These are phyloP conservation scores for Natator depressus DNA, from an alignment of 2,113 vertebrate species.

Conservation along the genomic window DNA sequence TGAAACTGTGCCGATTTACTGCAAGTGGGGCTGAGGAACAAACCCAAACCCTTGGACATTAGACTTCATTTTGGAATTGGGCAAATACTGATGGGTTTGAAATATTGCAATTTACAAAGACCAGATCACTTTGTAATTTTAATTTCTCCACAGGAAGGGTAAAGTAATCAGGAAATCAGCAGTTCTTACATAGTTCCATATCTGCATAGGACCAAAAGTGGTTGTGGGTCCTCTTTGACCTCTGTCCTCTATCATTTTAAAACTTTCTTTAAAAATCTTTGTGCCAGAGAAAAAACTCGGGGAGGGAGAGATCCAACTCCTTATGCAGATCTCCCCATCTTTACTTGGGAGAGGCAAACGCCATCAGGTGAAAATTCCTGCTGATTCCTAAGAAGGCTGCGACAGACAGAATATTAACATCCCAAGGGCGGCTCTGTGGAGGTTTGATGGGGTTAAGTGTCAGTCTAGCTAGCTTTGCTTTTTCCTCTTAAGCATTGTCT, in stretches of 20 bases:
- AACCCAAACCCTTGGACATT: not conserved
- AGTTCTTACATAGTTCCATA: not conserved
- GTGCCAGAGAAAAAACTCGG: not conserved
- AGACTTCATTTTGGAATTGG: not conserved
- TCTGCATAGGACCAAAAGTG: not conserved
- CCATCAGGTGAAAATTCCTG: not conserved
- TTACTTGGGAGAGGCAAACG: not conserved
- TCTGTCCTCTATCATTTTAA: not conserved
- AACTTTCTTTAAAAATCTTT: not conserved
- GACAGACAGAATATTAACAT: constrained; percentile 13
- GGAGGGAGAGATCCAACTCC: not conserved
- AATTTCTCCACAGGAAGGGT: not conserved
- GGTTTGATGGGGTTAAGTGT: not conserved
- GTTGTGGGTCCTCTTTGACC: not conserved
- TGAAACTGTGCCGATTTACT: not conserved
- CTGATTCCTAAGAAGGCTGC: not conserved
- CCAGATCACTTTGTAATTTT: not conserved
- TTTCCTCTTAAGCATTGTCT: not conserved
- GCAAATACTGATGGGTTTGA: not conserved
- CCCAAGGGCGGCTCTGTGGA: not conserved
- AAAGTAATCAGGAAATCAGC: not conserved
- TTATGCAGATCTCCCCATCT: not conserved
- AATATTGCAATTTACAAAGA: not conserved
- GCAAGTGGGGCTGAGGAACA: not conserved
- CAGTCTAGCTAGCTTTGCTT: constrained; percentile 8